Base-by-base conservation (phyloP, 64 coral and sea anemone genomes). In the Pachyseris speciosa region DNA sequence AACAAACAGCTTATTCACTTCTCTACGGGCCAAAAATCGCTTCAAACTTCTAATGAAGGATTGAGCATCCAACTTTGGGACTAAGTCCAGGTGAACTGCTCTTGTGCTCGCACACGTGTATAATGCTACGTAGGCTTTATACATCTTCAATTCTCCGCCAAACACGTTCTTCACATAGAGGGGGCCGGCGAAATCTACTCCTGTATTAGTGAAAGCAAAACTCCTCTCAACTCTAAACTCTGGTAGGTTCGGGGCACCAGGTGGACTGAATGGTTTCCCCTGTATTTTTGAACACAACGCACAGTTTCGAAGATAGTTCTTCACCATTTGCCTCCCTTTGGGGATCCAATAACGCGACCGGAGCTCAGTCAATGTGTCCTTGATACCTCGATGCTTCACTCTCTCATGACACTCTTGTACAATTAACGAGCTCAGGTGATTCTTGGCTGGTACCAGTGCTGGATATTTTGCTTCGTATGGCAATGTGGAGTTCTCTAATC, bases 261-360 rank as follows among this genome's bases (percentile, higher is more conserved):
- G n/a, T n/a, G n/a, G n/a, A n/a, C n/a, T n/a, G n/a, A n/a, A n/a
- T n/a, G n/a, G n/a, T n/a, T n/a, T n/a, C n/a, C n/a, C n/a, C n/a
- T n/a, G n/a, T n/a, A n/a, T n/a, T n/a, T n/a, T n/a, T n/a, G n/a
- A n/a, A 27, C 86, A 77, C 19, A 45, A 17, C 1, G 38, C 17
- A 66, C 72, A 77, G 4, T 72, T 89, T 1, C 45, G 55, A 1
- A 89, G 37, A 53, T 44, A 2, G n/a, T 1, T 24, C 29, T 78
- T 76, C 26, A 78, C 87, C 27, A 57, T 58, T 78, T 89, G 71
- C 44, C 71, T 53, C 44, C 87, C 87, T 60, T 78, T 89, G 22
- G 3, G 32, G 9, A 89, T 30, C 87, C 87, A 89, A 26, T 89
- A 89, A 64, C 55, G 47, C 20, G 22, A 89, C 36, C 72, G 20